Evolutionary conservation across 2,113 vertebrate genomes (phyloP).

Genomic region (Tetrax tetrax): DNA sequence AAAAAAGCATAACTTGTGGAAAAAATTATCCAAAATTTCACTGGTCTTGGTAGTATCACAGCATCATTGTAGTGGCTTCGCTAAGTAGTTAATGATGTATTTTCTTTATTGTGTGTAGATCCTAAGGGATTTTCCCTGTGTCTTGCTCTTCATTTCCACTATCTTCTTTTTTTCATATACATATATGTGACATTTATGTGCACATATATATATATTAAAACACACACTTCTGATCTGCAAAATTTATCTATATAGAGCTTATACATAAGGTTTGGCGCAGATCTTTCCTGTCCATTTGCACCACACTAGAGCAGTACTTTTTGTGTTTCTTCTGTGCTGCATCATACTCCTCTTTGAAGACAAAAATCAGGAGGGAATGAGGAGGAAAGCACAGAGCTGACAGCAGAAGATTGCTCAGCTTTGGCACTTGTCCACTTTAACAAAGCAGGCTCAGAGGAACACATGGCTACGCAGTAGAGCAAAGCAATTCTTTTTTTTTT

Average conservation of each 20-base stretch:
- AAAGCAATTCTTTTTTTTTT: neutral
- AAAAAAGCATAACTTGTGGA: neutral
- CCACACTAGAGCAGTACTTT: neutral
- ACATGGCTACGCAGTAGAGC: neutral
- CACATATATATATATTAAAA: neutral
- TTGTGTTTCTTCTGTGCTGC: neutral
- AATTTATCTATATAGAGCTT: neutral
- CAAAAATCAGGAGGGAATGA: neutral
- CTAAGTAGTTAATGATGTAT: neutral
- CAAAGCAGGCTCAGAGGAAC: neutral
- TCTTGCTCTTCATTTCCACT: neutral
- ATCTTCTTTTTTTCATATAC: neutral
- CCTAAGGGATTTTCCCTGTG: neutral
- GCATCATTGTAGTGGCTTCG: neutral
- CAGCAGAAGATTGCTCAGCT: neutral
- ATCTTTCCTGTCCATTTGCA: neutral
- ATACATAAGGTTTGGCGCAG: fast-evolving
- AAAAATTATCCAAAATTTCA: neutral
- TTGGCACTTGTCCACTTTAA: neutral
- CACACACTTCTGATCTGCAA: neutral
- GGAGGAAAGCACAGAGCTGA: neutral
- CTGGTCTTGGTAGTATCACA: neutral
- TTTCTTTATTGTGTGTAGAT: neutral
- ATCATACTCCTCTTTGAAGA: neutral
- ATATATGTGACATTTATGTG: neutral